Percentiles rank a stretch among this genome's conserved stretches.
phyloP scores from a whole-genome alignment of 2,888 invertebrate genomes.

The Griposia aprilina region DNA sequence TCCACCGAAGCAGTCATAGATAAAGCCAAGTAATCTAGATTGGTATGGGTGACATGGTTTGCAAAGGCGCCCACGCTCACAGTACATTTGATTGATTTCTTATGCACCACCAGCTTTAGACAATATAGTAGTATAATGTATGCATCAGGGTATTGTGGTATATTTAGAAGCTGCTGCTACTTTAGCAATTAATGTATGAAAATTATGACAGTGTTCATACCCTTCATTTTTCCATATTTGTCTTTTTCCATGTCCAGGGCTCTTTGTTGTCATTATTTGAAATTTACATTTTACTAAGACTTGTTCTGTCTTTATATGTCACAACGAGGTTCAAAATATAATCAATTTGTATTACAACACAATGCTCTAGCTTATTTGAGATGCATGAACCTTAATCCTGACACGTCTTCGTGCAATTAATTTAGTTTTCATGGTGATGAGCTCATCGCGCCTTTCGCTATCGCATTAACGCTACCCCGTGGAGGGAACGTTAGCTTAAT shows the following conservation, averaged over 20 bases:
- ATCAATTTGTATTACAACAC: conserved; percentile 45
- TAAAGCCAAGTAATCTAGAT: conserved; percentile 21
- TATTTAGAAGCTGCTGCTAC: not conserved
- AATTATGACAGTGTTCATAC: not conserved
- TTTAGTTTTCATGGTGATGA: conserved; percentile 72
- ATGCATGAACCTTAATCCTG: conserved; percentile 68
- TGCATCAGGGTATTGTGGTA: not conserved
- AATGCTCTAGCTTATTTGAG: conserved; percentile 61
- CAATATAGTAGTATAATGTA: not conserved
- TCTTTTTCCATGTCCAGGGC: not conserved
- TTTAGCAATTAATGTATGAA: not conserved
- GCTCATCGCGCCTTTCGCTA: conserved; percentile 66
- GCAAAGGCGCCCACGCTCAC: not conserved
- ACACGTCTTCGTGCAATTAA: conserved; percentile 72
- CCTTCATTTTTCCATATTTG: no score
- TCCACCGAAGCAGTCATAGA: not conserved
- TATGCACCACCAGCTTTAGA: not conserved
- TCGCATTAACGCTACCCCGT: conserved; percentile 54
- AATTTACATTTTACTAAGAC: not conserved
- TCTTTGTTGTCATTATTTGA: not conserved
- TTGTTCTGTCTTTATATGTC: not conserved
- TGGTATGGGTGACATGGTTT: conserved; percentile 5
- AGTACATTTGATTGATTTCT: conserved; percentile 30
- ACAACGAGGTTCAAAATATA: conserved; percentile 31
- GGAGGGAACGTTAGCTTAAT: conserved; percentile 63